phyloP scores from a whole-genome alignment of 2,888 invertebrate species.

The Apotomis capreana region DNA sequence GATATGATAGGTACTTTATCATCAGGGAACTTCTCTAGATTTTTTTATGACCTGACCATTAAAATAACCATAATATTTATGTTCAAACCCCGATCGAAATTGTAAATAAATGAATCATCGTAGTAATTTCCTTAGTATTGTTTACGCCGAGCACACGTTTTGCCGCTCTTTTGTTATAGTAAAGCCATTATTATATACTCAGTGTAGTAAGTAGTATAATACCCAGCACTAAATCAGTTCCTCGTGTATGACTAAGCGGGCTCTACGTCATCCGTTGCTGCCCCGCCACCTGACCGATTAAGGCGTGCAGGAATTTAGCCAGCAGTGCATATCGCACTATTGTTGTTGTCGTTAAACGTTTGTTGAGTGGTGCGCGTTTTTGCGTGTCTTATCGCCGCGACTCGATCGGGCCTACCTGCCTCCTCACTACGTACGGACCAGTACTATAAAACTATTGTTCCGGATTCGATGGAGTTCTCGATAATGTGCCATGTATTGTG shows the following conservation, averaged over 20 bases:
- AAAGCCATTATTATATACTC: constrained; percentile 44
- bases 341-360: constrained; percentile 36
- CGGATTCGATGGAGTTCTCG: constrained; percentile 62
- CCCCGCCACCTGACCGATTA: constrained; percentile 42
- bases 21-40: neutral
- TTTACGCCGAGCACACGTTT: constrained; percentile 57
- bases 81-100: constrained; percentile 4
- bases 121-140: constrained; percentile 59
- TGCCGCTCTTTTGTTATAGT: constrained; percentile 57
- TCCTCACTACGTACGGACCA: constrained; percentile 60
- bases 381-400: constrained; percentile 69
- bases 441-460: constrained; percentile 68
- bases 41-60: neutral
- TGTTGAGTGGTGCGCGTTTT: constrained; percentile 49
- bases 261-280: constrained; percentile 48
- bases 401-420: constrained; percentile 53
- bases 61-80: constrained; percentile 5
- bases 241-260: constrained; percentile 8
- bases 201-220: constrained; percentile 13
- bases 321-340: constrained; percentile 27
- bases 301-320: constrained; percentile 25
- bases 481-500: constrained; percentile 61
- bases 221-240: constrained; percentile 2
- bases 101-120: constrained; percentile 41
- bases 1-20: neutral